These are phyloP conservation scores for Gymnorhina tibicen DNA, from an alignment of 2,113 vertebrate species.

Conservation along the genomic window DNA sequence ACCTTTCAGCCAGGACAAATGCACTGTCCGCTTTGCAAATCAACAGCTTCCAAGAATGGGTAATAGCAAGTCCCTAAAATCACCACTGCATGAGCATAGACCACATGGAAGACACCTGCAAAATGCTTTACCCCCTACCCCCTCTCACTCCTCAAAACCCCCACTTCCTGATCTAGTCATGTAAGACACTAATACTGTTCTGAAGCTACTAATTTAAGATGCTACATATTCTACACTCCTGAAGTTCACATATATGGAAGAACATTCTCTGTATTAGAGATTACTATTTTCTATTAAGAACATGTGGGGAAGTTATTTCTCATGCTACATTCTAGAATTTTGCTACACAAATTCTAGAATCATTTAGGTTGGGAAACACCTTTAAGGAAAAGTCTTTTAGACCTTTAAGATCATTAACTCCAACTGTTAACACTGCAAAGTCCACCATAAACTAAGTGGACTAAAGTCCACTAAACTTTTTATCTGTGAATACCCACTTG, in stretches of 20 bases:
- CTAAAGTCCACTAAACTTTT: neutral
- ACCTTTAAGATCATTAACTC: neutral
- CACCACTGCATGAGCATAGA: fast-evolving
- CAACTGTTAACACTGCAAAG: neutral
- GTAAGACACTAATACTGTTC: neutral
- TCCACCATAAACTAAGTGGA: neutral
- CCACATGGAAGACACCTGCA: neutral
- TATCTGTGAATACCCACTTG: neutral
- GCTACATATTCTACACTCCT: neutral
- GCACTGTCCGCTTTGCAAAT: neutral
- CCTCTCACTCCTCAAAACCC: neutral
- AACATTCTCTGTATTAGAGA: neutral
- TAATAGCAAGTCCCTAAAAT: neutral
- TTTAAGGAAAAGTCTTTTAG: neutral
- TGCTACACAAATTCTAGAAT: neutral
- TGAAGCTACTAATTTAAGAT: neutral
- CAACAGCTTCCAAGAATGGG: fast-evolving
- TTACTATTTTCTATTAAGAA: neutral
- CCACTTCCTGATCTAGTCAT: neutral
- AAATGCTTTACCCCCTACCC: neutral
- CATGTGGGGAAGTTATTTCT: neutral
- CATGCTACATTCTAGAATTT: neutral
- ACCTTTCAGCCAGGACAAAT: neutral
- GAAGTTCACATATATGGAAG: neutral
- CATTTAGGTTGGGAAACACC: neutral